Evolutionary conservation across 2,888 invertebrate genomes (phyloP), one percentile per base, ranked within the genome.

Genomic region (Chironomus riparius): DNA sequence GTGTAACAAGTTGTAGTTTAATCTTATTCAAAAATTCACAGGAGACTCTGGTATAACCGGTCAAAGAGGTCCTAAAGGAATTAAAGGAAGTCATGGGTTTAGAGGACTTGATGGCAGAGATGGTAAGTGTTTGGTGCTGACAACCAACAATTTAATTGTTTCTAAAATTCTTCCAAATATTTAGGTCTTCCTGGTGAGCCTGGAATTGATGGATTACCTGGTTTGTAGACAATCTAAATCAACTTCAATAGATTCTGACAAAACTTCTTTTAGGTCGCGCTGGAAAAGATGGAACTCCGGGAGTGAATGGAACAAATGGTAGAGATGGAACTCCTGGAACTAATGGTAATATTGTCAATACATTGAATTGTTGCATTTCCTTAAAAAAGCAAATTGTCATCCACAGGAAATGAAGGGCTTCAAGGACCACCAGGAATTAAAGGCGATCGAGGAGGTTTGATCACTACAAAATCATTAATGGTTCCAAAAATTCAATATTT

Each of bases 151-250:
- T n/a, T n/a, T n/a, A n/a, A n/a, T n/a, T n/a, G n/a, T n/a, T n/a
- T n/a, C n/a, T n/a, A n/a, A n/a, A n/a, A n/a, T n/a, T n/a, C n/a
- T n/a, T n/a, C n/a, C n/a, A n/a, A n/a, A n/a, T n/a, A n/a, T 24
- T 24, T 24, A 24, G 22, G 22, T 24, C 22, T 24, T 24, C 22
- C 22, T 80, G 96, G 96, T 0, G 86, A 80, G 95, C 95, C 0
- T 95, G 96, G 0, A 0, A 83, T 95, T 1, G 95, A 96, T 80
- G 96, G 96, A 0, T 85, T 80, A 95, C 95, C 0, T 95, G 96
- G 0, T 84, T 95, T 48, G 93, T 79, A 93, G 93, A 0, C 87
- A 92, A 7, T 86, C 2, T 92, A 77, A 92, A 91, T 79, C 93
- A 93, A 0, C 87, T 90, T 21, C 92, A 93, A 18, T 21, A 4